Evolutionary conservation across 1,140 invertebrate genomes (phyloP), one percentile per base, ranked within the genome.

Genomic region (Brachionus plicatilis): DNA sequence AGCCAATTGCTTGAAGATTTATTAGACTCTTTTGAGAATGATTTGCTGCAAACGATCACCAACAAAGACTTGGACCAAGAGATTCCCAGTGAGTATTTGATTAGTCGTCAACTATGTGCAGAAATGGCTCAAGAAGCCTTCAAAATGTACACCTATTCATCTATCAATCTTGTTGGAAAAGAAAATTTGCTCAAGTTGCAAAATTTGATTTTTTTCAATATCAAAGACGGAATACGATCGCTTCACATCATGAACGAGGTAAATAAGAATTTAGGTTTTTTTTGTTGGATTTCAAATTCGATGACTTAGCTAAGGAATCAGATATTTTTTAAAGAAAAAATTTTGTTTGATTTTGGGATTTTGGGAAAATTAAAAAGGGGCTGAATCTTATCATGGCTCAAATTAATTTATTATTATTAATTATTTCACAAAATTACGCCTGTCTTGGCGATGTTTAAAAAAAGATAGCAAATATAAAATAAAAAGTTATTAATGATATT

Each of bases 71-170:
- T 24, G 20, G 53, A 65, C 11, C 50, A 82, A 9, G 79, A 82
- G 1, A 68, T 82, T 45, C 79, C 79, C 11, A 65, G 50, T 41
- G 79, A 82, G 20, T 82, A 82, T 29, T 65, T 82, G 24, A 43
- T 82, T 1, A 41, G n/a, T 41, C 50, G 79, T 33, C 79, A 66
- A 24, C 12, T 47, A 20, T 82, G 79, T 47, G 79, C 53, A 7
- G 79, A 82, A n/a, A 45, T 82, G 20, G 79, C 60, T n/a, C 79
- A 82, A 60, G 79, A 82, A 65, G 79, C 79, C 1, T 82, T 65
- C n/a, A 82, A 82, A 65, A 11, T 82, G 9, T 27, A 82, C 79
- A 24, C 79, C 4, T 65, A 82, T 24, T 60, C 53, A 11, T 41
- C 60, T 17, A 43, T 82, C 8, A 68, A 41, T 82, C 12, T 65